phyloP scores from a whole-genome alignment of 1,140 invertebrate genomes.

The Portunus trituberculatus region DNA sequence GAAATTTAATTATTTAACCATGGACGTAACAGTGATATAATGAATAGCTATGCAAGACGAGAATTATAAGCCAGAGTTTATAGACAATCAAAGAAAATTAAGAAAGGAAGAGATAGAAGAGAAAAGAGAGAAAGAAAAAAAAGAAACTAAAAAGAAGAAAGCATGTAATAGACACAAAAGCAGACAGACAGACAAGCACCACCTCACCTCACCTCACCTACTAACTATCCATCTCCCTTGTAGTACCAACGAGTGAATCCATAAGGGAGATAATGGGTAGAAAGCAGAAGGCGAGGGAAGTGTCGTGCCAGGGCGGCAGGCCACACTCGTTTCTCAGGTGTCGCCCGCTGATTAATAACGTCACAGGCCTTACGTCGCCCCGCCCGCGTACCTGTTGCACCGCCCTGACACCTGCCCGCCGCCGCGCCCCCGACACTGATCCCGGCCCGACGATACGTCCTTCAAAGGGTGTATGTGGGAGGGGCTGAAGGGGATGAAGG shows the following conservation, averaged over 20 bases:
- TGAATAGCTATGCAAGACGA: neutral
- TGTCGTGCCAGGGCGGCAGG: neutral
- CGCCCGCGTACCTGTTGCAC: neutral
- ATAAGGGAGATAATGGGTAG: conserved; percentile 31
- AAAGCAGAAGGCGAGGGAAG: neutral
- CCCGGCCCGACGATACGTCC: neutral
- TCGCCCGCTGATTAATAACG: conserved; percentile 51
- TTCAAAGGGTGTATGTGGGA: neutral
- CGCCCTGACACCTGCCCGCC: neutral
- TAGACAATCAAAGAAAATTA: neutral
- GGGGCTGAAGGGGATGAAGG: neutral
- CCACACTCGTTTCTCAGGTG: conserved; percentile 16
- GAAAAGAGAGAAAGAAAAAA: too few relatives aligned
- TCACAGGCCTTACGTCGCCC: conserved; percentile 32
- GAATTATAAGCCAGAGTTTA: neutral
- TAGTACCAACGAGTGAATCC: neutral
- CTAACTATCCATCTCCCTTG: neutral
- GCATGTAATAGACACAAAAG: too few relatives aligned
- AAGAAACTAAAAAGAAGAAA: too few relatives aligned
- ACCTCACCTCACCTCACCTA: neutral
- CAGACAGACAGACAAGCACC: too few relatives aligned
- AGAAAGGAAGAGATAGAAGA: neutral
- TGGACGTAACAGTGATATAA: too few relatives aligned
- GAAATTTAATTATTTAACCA: too few relatives aligned
- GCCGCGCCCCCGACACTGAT: neutral